phyloP scores from a whole-genome alignment of 2,113 vertebrate species.

The Dermatemys mawii region DNA sequence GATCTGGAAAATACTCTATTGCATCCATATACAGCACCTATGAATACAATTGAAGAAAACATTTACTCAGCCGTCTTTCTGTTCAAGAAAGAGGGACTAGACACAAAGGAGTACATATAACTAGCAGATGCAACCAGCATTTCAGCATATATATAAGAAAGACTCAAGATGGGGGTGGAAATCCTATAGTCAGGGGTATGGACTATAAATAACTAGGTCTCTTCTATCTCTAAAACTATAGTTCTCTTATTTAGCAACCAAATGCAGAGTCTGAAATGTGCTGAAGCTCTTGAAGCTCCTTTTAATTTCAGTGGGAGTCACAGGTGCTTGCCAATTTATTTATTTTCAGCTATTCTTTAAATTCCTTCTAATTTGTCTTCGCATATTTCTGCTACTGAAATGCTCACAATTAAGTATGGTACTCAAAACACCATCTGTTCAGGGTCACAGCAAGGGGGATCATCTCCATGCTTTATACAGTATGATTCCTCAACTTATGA shows the following conservation, averaged over 20 bases:
- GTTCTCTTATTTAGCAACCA: neutral
- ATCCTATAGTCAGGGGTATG: neutral
- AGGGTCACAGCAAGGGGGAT: neutral
- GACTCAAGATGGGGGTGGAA: neutral
- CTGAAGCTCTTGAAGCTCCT: neutral
- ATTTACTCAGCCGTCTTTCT: neutral
- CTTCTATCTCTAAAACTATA: too few relatives aligned
- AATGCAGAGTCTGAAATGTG: neutral
- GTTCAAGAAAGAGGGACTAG: neutral
- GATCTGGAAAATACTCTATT: constrained; percentile 84
- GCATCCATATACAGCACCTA: constrained; percentile 92
- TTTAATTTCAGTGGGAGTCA: neutral
- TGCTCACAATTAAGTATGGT: neutral
- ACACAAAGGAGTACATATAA: accelerated
- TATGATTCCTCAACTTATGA: neutral
- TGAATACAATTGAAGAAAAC: neutral
- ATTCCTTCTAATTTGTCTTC: neutral
- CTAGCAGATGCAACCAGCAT: accelerated
- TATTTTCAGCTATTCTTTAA: neutral
- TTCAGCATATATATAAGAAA: neutral
- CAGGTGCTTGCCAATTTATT: neutral
- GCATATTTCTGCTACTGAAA: neutral
- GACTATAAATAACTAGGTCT: neutral
- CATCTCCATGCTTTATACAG: neutral
- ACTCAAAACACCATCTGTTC: neutral